phyloP scores from a whole-genome alignment of 2,888 invertebrate species.

The Nemapogon koenigi region DNA sequence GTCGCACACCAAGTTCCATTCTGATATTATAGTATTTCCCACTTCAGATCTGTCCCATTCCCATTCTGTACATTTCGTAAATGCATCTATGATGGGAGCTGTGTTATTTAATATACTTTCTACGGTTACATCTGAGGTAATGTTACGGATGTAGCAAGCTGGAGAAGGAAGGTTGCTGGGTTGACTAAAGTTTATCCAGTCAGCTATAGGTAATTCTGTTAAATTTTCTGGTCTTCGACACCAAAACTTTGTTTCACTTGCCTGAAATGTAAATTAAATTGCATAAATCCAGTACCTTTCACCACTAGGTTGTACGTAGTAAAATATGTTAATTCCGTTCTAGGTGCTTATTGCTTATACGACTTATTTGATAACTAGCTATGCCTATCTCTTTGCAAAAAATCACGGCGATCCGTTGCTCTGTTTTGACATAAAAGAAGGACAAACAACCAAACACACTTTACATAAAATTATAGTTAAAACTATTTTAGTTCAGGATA shows the following conservation, averaged over 20 bases:
- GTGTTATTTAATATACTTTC: conserved; percentile 42
- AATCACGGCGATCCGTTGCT: too few relatives aligned
- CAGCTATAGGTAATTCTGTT: conserved; percentile 50
- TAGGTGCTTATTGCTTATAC: too few relatives aligned
- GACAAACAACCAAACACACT: too few relatives aligned
- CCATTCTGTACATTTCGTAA: conserved; percentile 65
- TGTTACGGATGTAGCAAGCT: conserved; percentile 62
- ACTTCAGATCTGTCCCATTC: conserved; percentile 63
- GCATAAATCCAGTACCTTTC: not conserved
- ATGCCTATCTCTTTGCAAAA: too few relatives aligned
- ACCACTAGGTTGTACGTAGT: not conserved
- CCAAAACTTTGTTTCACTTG: conserved; percentile 72
- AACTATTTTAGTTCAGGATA: too few relatives aligned
- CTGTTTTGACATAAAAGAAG: too few relatives aligned
- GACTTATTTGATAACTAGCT: too few relatives aligned
- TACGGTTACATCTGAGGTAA: conserved; percentile 37
- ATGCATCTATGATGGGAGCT: conserved; percentile 38
- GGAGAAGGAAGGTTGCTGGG: conserved; percentile 37
- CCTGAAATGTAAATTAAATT: conserved; percentile 38
- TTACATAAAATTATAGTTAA: too few relatives aligned
- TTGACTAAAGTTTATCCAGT: conserved; percentile 74
- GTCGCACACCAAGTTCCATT: conserved; percentile 81
- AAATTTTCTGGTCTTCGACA: conserved; percentile 69
- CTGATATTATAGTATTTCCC: conserved; percentile 74
- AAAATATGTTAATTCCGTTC: too few relatives aligned